Evolutionary conservation across 2,888 invertebrate genomes (phyloP), one percentile per base, ranked within the genome.

Genomic region (Agriopis aurantiaria): DNA sequence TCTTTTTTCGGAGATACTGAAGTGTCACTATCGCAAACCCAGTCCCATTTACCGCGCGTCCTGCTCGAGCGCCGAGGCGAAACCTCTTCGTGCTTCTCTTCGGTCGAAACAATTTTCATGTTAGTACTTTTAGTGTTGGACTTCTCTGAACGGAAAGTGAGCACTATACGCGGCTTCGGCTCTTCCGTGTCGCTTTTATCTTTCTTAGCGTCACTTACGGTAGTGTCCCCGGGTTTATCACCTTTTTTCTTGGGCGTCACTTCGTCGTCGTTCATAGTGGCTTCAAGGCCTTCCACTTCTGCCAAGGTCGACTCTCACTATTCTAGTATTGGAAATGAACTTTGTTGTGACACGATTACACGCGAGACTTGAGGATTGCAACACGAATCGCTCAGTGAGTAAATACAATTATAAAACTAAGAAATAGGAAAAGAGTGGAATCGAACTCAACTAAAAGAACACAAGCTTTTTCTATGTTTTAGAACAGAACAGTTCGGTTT

Each of bases 131-230:
- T 95, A 0, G 92, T 89, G 72, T 95, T 95, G 3, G 93, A 92
- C 79, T 96, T 95, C 69, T 95, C 95, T 0, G 96, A 95, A n/a
- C 96, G 92, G 75, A 96, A 95, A 0, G 96, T 96, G 46, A 96
- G 84, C 9, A 96, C 95, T 69, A 96, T 96, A 53, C 96, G 92
- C 3, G 96, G 96, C 80, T 95, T 95, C 0, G 91, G 91, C 66
- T 93, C 93, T 64, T 91, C 91, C 9, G 75, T 72, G 46, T 90
- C 91, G 43, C 82, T 81, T 77, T 88, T 89, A 6, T 88, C 90
- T 79, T 88, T 90, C 71, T 87, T 89, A 3, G 75, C 91, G 60
- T 91, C 90, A 45, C 83, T 85, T 12, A 85, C 84, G 51, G 82
- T 80, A 43, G 86, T 68, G 63, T 91, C 91, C 59, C 79, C 75